A percentile compares a stretch with the other conserved stretches of the same genome.
Evolutionary conservation across 2,888 invertebrate species (phyloP).

Genomic region (Andrena chrysosceles): DNA sequence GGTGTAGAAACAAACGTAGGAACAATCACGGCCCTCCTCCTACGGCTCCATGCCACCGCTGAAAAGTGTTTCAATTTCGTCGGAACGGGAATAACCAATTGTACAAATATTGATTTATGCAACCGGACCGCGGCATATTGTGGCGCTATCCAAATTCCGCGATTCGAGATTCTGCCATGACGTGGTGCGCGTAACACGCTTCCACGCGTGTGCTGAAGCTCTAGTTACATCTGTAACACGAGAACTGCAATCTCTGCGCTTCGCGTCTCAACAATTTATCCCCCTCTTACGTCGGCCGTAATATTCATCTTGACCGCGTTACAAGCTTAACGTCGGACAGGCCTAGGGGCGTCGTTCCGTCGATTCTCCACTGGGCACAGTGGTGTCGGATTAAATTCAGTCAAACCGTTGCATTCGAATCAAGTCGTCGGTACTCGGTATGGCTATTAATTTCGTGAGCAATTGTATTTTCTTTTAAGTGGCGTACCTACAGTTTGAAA

Average conservation of each 20-base stretch:
- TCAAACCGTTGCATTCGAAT: neutral
- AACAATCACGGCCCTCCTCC: conserved; percentile 15
- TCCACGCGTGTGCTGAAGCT: conserved; percentile 44
- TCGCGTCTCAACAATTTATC: conserved; percentile 56
- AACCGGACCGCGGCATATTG: conserved; percentile 13
- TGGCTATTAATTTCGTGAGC: neutral
- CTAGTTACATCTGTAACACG: conserved; percentile 60
- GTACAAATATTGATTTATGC: conserved; percentile 22
- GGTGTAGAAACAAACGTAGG: neutral
- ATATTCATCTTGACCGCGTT: conserved; percentile 68
- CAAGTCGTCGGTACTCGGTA: neutral
- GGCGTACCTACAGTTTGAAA: no score
- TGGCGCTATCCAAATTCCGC: conserved; percentile 21
- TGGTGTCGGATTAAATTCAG: conserved; percentile 28
- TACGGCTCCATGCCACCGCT: neutral
- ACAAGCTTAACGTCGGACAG: conserved; percentile 39
- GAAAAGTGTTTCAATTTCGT: conserved; percentile 10
- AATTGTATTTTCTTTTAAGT: neutral
- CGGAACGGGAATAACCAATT: conserved; percentile 23
- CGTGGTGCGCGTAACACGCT: neutral
- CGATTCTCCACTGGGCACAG: neutral
- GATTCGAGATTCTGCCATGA: conserved; percentile 21
- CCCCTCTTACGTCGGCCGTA: conserved; percentile 55
- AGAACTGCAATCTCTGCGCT: conserved; percentile 54
- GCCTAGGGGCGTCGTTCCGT: conserved; percentile 13